Conservation (phyloP, 2,797 vertebrate genomes). For the Urosaurus nigricauda region DNA sequence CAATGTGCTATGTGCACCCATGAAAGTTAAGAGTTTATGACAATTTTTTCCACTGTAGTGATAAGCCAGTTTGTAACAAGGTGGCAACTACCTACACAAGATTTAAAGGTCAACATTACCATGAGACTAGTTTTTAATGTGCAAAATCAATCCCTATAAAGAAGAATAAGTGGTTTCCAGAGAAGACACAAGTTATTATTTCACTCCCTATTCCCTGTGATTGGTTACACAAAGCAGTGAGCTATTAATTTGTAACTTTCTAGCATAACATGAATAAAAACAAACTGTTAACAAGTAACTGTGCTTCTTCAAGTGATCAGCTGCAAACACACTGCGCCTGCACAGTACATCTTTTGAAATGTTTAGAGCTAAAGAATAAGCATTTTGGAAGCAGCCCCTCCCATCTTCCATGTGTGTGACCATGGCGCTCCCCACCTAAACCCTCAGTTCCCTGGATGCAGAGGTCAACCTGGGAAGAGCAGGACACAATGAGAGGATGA, state of each 20-base stretch:
- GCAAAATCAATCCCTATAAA: background rate
- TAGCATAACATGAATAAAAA: background rate
- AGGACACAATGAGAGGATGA: too few species aligned
- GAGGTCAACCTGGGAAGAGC: too few species aligned
- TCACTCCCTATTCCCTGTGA: background rate
- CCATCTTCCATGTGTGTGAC: too few species aligned
- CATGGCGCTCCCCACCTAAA: too few species aligned
- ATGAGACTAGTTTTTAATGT: background rate
- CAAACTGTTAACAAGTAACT: too few species aligned
- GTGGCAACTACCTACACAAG: background rate
- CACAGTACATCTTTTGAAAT: too few species aligned
- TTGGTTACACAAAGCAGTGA: background rate
- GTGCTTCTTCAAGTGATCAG: too few species aligned
- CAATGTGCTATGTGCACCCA: background rate
- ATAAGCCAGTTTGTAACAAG: background rate
- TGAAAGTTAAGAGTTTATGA: background rate
- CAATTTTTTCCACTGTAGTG: fast-evolving
- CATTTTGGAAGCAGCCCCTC: too few species aligned
- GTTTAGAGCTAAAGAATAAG: too few species aligned
- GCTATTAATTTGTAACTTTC: background rate
- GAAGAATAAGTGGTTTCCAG: background rate
- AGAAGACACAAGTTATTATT: background rate
- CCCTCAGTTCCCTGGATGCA: too few species aligned
- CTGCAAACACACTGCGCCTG: too few species aligned
- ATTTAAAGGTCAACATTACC: background rate